Conservation (phyloP, 2,113 vertebrate genomes). For the Psittacula cyanocephala region DNA sequence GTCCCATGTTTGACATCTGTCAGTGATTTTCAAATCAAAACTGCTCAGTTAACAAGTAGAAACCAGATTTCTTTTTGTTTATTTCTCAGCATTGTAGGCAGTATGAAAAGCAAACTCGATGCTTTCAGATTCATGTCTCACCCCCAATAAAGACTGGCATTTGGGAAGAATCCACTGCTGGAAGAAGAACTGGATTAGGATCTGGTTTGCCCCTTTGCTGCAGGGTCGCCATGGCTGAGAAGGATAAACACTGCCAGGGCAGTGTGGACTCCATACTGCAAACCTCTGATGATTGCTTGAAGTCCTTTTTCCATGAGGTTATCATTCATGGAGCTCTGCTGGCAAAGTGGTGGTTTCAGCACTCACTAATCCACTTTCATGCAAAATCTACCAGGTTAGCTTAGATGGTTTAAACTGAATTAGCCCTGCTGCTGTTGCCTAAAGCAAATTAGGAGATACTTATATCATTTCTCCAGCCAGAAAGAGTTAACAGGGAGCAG, state of each 20-base stretch:
- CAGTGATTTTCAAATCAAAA: constrained; percentile 59
- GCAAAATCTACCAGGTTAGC: constrained; percentile 19
- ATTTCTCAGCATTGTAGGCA: not conserved
- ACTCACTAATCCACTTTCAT: constrained; percentile 31
- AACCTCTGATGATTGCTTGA: not conserved
- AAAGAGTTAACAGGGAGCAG: not conserved
- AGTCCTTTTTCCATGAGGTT: not conserved
- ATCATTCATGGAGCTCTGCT: not conserved
- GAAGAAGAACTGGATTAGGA: not conserved
- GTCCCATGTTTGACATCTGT: constrained; percentile 20
- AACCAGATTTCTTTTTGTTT: constrained; percentile 47
- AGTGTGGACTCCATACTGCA: fast-evolving
- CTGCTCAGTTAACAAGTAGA: constrained; percentile 26
- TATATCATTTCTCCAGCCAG: not conserved
- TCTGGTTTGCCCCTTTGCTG: not conserved
- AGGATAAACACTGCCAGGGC: not conserved
- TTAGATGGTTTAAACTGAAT: constrained; percentile 21
- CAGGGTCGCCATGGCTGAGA: fast-evolving
- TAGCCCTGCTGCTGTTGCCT: not conserved
- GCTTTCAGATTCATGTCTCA: not conserved
- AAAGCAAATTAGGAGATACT: constrained; percentile 22
- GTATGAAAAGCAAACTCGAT: not conserved
- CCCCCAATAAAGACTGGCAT: not conserved
- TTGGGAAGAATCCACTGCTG: not conserved
- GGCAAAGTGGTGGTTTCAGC: not conserved